Conservation (phyloP, 1,140 invertebrate species). For the Hycleus phaleratus region DNA sequence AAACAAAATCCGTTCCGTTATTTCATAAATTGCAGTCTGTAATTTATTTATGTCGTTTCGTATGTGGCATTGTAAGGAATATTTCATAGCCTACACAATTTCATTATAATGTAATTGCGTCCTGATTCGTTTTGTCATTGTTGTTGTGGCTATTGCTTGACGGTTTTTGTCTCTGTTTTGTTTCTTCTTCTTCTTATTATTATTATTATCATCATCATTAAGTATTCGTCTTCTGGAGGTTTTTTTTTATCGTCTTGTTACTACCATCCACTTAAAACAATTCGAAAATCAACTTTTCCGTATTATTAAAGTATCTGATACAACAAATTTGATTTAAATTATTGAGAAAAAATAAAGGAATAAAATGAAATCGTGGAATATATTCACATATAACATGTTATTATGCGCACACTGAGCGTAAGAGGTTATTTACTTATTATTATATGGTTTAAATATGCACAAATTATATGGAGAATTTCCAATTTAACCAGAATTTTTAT, state of each 20-base stretch:
- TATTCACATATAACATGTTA: constrained; percentile 18
- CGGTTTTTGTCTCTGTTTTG: too few species aligned
- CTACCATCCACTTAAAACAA: constrained; percentile 14
- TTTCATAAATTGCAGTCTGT: constrained; percentile 13
- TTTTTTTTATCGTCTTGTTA: too few species aligned
- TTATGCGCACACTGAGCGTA: constrained; percentile 13
- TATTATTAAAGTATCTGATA: constrained; percentile 19
- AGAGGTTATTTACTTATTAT: constrained; percentile 13
- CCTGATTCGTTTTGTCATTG: constrained; percentile 13
- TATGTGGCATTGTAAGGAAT: constrained; percentile 11
- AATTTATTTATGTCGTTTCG: constrained; percentile 13
- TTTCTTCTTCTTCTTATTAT: too few species aligned
- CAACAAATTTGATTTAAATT: constrained; percentile 18
- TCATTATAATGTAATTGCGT: constrained; percentile 11
- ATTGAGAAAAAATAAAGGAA: constrained; percentile 20
- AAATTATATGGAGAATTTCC: constrained; percentile 17
- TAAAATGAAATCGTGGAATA: constrained; percentile 23
- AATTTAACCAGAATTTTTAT: background rate
- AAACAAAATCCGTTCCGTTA: constrained; percentile 15
- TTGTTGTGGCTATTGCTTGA: background rate
- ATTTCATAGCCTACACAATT: constrained; percentile 13
- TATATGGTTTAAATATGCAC: constrained; percentile 15
- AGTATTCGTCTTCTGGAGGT: too few species aligned
- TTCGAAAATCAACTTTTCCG: constrained; percentile 16
- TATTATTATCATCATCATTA: too few species aligned